Evolutionary conservation across 2,888 invertebrate species (phyloP).

Genomic region (Orchestes rusci): DNA sequence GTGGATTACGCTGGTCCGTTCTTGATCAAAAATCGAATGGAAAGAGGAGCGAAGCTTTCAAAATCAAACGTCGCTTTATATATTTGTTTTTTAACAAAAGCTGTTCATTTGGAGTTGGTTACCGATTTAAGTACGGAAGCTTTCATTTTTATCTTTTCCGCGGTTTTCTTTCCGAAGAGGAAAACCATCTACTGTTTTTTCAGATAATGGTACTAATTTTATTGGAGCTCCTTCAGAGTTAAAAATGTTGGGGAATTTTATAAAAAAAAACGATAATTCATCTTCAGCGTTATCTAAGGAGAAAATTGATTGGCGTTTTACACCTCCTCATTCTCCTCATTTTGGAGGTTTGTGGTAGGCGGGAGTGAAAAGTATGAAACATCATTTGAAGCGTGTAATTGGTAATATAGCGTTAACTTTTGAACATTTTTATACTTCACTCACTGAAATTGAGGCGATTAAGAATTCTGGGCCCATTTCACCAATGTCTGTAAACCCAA

Average conservation of each 20-base stretch:
- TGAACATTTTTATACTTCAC: conserved; percentile 14
- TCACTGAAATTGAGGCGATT: conserved; percentile 16
- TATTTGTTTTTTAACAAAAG: conserved; percentile 17
- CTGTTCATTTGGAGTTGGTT: conserved; percentile 25
- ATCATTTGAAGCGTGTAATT: conserved; percentile 22
- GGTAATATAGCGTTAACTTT: no score
- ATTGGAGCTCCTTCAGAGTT: conserved; percentile 23
- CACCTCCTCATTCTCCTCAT: no score
- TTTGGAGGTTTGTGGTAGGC: conserved; percentile 14
- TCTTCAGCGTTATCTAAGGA: no score
- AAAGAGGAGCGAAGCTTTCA: background rate
- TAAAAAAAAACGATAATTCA: conserved; percentile 27
- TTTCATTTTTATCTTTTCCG: conserved; percentile 23
- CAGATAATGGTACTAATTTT: conserved; percentile 29
- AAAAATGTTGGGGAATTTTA: conserved; percentile 19
- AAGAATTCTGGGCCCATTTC: conserved; percentile 16
- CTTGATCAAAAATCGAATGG: background rate
- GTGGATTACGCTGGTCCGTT: conserved; percentile 10
- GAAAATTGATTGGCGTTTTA: conserved; percentile 15
- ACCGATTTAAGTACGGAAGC: conserved; percentile 21
- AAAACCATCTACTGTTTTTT: conserved; percentile 17
- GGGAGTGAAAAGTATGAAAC: conserved; percentile 23
- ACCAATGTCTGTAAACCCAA: conserved; percentile 11
- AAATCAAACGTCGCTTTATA: conserved; percentile 17
- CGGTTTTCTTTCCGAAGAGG: conserved; percentile 26